Evolutionary conservation across 2,797 vertebrate genomes (phyloP).

Genomic region (Arrhamphus sclerolepis): DNA sequence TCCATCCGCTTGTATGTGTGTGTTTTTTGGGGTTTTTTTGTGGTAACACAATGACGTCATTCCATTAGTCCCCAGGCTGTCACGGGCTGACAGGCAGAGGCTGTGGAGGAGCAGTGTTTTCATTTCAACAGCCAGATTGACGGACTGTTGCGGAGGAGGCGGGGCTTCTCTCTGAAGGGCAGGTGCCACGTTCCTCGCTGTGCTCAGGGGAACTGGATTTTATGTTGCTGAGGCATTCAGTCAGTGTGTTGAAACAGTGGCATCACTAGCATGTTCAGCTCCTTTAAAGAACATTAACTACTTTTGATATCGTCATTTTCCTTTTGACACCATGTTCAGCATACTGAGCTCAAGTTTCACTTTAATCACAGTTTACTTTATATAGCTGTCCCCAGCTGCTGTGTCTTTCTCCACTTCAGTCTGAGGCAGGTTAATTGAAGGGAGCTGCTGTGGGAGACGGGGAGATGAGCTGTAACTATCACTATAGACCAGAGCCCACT

Average conservation of each 20-base stretch:
- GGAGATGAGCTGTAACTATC: conserved; percentile 58
- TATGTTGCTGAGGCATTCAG: conserved; percentile 20
- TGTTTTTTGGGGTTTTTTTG: conserved; percentile 33
- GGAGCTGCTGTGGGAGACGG: conserved; percentile 42
- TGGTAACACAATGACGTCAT: conserved; percentile 64
- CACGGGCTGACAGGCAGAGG: conserved; percentile 55
- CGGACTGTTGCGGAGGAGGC: conserved; percentile 48
- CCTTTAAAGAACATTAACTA: conserved; percentile 16
- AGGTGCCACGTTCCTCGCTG: conserved; percentile 35
- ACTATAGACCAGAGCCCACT: conserved; percentile 42
- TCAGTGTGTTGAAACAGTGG: neutral
- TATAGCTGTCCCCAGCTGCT: conserved; percentile 20
- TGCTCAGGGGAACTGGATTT: conserved; percentile 29
- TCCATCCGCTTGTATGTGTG: conserved; percentile 55
- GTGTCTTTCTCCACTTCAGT: conserved; percentile 17
- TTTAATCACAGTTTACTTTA: conserved; percentile 55
- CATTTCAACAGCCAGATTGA: conserved; percentile 54
- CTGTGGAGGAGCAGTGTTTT: conserved; percentile 55
- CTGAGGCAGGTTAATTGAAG: conserved; percentile 71
- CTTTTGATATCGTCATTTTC: conserved; percentile 22
- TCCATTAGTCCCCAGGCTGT: conserved; percentile 56
- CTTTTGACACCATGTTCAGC: neutral
- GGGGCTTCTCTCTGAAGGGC: conserved; percentile 45
- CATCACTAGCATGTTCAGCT: conserved; percentile 5
- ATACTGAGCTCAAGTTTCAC: conserved; percentile 42